Evolutionary conservation across 2,113 vertebrate genomes (phyloP).

Genomic region (Penelope pileata): DNA sequence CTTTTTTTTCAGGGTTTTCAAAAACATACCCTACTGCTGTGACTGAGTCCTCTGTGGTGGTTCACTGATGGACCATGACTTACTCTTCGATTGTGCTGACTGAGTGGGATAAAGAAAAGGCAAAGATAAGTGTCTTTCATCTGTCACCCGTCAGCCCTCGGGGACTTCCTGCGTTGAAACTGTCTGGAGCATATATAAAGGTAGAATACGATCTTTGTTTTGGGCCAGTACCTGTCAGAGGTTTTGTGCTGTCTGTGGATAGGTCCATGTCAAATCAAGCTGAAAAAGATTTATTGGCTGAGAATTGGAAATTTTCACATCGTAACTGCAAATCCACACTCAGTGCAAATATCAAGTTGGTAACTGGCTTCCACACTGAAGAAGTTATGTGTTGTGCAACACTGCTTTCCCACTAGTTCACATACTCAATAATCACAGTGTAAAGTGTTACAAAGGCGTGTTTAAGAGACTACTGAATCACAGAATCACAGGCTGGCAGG

Average conservation of each 20-base stretch:
- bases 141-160: background rate
- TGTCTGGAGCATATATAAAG: background rate
- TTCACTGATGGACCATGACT: background rate
- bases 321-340: background rate
- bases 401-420: background rate
- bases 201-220: background rate
- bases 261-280: background rate
- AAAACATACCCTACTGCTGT: background rate
- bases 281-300: background rate
- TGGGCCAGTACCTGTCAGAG: background rate
- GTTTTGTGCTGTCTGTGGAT: background rate
- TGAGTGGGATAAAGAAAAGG: background rate
- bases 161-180: background rate
- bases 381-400: background rate
- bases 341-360: background rate
- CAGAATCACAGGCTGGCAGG: background rate
- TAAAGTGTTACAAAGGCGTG: background rate
- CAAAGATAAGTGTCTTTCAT: background rate
- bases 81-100: background rate
- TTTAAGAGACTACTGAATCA: background rate
- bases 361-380: background rate
- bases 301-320: background rate
- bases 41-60: background rate
- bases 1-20: slow-evolving; percentile 1
- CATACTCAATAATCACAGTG: background rate